Base-by-base conservation (phyloP, 1,140 invertebrate genomes). In the Drosophila persimilis region DNA sequence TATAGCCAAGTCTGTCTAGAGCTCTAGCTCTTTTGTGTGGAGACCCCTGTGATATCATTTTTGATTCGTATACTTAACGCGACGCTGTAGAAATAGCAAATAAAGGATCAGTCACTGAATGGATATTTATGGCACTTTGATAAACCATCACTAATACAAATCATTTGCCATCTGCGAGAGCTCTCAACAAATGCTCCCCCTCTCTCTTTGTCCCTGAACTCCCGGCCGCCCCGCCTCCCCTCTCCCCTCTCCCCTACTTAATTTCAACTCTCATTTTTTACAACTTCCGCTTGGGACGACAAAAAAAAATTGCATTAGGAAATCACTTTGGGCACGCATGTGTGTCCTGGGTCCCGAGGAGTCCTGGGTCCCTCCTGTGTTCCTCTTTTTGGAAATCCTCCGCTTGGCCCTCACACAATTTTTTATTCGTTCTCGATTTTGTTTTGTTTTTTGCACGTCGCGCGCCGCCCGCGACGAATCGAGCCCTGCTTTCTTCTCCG, bases 361-460 rank as follows among this genome's bases (percentile, higher is more conserved):
- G 29, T 31, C 29, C 29, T 31, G 29, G 29, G 29, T 31, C 29
- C 29, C 29, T 31, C 29, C 7, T 8, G 29, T 31, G 7, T 31
- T 6, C 24, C 24, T 26, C 5, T 26, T 26, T 26, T 26, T 4
- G 5, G 24, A 26, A 26, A 26, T 26, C 24, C 24, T 26, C 24
- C 24, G 24, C 24, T 8, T 31, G 29, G 35, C 20, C 20, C 24
- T n/a, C 41, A 44, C 24, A 29, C 39, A 24, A 20, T n/a, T 22
- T 31, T 43, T 54, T 26, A 55, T 51, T 48, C 46, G 43, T 50
- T 31, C 39, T 47, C 31, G 9, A 65, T 47, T 56, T 76, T 63
- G 80, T 70, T 84, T 84, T 84, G 77, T 84, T 86, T 86, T 84
- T 84, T 60, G 80, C 80, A 86, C 80, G 80, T 77, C 45, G 60